Evolutionary conservation across 1,140 invertebrate species (phyloP), one percentile per base, ranked within the genome.

Genomic region (Heterodera carotae): DNA sequence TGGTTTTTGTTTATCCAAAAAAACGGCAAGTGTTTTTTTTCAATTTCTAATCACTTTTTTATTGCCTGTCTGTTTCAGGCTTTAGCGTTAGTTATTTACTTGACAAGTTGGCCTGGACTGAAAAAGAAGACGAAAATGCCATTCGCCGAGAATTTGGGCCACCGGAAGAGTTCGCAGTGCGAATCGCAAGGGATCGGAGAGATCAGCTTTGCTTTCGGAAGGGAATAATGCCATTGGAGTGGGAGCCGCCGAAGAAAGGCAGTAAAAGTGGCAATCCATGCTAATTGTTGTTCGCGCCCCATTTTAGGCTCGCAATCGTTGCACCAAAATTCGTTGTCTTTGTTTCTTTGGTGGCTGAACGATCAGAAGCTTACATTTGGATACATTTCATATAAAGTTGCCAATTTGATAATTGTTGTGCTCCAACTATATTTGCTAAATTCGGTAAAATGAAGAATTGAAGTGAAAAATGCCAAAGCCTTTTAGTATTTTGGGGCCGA

Each of bases 401-500:
- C 48, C 60, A 68, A 64, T 67, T 25, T 76, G 6, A 34, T 22
- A 5, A 56, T 48, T 34, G 69, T 69, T 5, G 27, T 59, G 18
- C 29, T 64, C 60, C 60, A 78, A 33, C 36, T 76, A 66, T 84
- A 81, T 71, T 69, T 85, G 78, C 77, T 90, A 15, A 81, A 89
- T 76, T 80, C 80, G 15, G 90, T 89, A 82, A 84, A 56, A 22
- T 90, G 62, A 18, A 62, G 33, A 15, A 12, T n/a, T 34, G 31
- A 31, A 15, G 4, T 27, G 29, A 66, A 66, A 31, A 31, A 18
- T 0, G 6, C 2, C 2, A 29, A 89, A 31, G 88, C 89, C 74
- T 80, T 81, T 18, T 90, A 89, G 82, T 84, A 34, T 66, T 66
- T 29, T 66, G 27, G 33, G 62, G 8, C 62, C 25, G 89, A 88